Conservation (phyloP, 1,140 invertebrate species). For the Pseudobourletiella spinata region DNA sequence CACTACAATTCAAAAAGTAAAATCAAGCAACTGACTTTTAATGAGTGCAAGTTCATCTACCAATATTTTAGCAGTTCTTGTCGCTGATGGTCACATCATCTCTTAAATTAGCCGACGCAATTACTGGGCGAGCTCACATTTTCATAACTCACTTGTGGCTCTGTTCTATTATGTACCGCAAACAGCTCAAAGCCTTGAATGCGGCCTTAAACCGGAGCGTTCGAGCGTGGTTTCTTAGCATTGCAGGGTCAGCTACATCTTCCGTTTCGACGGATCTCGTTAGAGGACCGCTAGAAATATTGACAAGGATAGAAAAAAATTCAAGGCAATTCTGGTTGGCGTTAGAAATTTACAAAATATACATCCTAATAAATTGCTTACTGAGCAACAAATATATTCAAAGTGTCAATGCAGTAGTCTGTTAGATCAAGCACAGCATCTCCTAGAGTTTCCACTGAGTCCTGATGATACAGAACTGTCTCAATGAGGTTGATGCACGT, state of each 20-base stretch:
- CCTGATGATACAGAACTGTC: slow-evolving; percentile 61
- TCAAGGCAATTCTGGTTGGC: background rate
- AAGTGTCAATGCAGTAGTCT: slow-evolving; percentile 48
- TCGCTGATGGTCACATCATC: too few relatives aligned
- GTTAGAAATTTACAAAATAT: background rate
- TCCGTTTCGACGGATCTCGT: background rate
- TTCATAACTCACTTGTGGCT: slow-evolving; percentile 26
- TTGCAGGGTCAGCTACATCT: background rate
- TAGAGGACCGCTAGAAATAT: background rate
- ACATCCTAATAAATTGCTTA: background rate
- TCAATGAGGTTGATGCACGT: slow-evolving; percentile 60
- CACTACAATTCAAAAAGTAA: slow-evolving; percentile 18
- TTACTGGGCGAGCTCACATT: too few relatives aligned
- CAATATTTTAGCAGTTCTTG: too few relatives aligned
- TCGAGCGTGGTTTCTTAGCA: background rate
- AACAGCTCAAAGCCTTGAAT: slow-evolving; percentile 26
- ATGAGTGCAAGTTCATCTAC: too few relatives aligned
- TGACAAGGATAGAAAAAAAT: too few relatives aligned
- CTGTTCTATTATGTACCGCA: slow-evolving; percentile 33
- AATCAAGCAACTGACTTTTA: too few relatives aligned
- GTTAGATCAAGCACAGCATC: slow-evolving; percentile 61
- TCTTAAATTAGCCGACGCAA: too few relatives aligned
- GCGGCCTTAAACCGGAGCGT: slow-evolving; percentile 11
- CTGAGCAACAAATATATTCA: slow-evolving; percentile 10
- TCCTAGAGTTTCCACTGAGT: slow-evolving; percentile 56